Base-by-base conservation (phyloP, 2,888 invertebrate species). In the Spisula solida region DNA sequence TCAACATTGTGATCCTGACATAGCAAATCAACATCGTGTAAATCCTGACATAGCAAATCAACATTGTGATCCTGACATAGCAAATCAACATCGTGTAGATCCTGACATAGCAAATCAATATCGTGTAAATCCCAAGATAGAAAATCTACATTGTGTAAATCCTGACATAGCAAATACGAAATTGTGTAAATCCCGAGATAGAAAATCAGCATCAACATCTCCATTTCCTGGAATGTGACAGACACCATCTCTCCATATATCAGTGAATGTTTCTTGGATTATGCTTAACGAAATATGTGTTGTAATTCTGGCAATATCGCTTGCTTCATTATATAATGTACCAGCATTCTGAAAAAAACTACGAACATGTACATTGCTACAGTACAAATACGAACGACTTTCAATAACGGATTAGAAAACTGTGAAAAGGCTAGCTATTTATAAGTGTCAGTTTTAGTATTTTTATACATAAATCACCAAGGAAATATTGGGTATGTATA, bases 181-280 rank as follows among this genome's bases (percentile, higher is more conserved):
- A n/a, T n/a, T n/a, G n/a, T n/a, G n/a, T n/a, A n/a, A n/a, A n/a
- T n/a, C n/a, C n/a, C n/a, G n/a, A n/a, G n/a, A n/a, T n/a, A n/a
- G n/a, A n/a, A n/a, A n/a, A n/a, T 75, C 34, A 31, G 34, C 29
- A 31, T 31, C 31, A 31, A 31, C 16, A 31, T 18, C 34, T 31
- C 0, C 18, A 41, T 75, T 31, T 31, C 75, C n/a, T 18, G 2
- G 12, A 75, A 16, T 31, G 31, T 34, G 75, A 75, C 31, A 18
- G 34, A 31, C 31, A 75, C 41, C 34, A 75, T 75, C 75, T 75
- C 31, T 75, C 31, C 75, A 75, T 29, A 31, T 25, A 75, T 75
- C 31, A 31, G 75, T 75, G 75, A 75, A 75, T 8, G 0, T 31
- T 75, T 75, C 75, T 75, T 34, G 75, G 75, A 75, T 75, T 75